Evolutionary conservation across 2,888 invertebrate genomes (phyloP).

Genomic region (Acronicta psi): DNA sequence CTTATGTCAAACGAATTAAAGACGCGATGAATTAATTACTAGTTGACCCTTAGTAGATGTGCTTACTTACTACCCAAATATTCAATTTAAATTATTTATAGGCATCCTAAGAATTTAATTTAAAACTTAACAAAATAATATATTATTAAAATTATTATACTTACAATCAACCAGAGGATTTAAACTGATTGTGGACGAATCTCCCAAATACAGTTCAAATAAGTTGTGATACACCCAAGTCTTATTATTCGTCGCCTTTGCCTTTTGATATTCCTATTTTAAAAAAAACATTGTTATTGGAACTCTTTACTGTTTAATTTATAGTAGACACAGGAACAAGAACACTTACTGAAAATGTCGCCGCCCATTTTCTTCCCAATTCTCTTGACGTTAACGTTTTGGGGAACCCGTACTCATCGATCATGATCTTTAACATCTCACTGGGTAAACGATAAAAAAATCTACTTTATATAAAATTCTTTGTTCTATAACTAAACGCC

Average conservation of each 20-base stretch:
- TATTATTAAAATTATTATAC: constrained; percentile 48
- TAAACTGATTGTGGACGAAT: constrained; percentile 73
- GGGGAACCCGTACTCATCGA: constrained; percentile 81
- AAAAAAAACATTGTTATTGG: constrained; percentile 5
- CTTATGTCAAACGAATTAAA: no score
- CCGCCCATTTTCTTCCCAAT: constrained; percentile 79
- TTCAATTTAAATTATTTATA: no score
- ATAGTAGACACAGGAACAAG: background rate
- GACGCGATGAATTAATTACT: no score
- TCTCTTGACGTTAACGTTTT: constrained; percentile 75
- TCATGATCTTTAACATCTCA: constrained; percentile 75
- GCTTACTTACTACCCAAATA: no score
- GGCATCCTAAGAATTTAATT: no score
- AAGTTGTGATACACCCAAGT: constrained; percentile 81
- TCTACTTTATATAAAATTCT: no score
- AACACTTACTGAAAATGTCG: constrained; percentile 76
- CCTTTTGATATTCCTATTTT: constrained; percentile 83
- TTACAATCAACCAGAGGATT: constrained; percentile 81
- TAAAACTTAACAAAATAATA: no score
- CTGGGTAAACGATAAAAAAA: constrained; percentile 59
- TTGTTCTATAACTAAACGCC: background rate
- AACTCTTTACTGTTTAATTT: background rate
- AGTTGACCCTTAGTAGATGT: no score
- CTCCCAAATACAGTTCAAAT: constrained; percentile 81
- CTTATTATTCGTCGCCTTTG: constrained; percentile 81